Evolutionary conservation across 92 coral and sea anemone genomes (phyloP), one percentile per base, ranked within the genome.

Genomic region (Epizoanthus stellaris): DNA sequence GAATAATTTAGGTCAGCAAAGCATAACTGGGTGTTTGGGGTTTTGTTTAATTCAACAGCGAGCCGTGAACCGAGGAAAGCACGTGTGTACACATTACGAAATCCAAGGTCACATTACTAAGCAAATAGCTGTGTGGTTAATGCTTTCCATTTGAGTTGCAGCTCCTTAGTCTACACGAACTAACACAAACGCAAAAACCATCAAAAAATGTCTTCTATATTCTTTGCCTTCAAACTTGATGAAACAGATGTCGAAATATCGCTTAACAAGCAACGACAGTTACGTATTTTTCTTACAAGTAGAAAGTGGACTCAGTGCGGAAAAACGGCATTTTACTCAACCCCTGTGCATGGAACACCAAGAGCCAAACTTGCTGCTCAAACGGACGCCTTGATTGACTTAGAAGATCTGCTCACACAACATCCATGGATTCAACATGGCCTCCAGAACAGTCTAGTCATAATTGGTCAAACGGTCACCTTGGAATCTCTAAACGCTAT

Each of bases 311-410:
- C 40, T 61, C 60, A 54, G 6, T 25, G 80, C 36, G 85, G 88
- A n/a, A 62, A n/a, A 25, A 83, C 85, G 47, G 88, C 61, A 30
- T 85, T 84, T 68, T 60, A 84, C 69, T 88, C 88, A 5, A 58
- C 21, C 57, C 88, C 91, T 14, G 80, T 77, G 67, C 72, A 10
- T 40, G 85, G 91, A 60, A 43, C 91, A 10, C 85, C 81, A 3
- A 88, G 74, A 61, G 91, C 84, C 6, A 83, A 88, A 77, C 54
- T 84, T 39, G 34, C 73, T 4, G 67, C 88, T 34, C 91, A 88
- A 70, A 80, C 88, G 3, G 57, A 49, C 2, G 91, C 91, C n/a
- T 36, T 88, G 56, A 38, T 45, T n/a, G 91, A 88, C 75, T 83
- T 88, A 36, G 88, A 88, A 54, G 67, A 88, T 11, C 72, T 88